Conservation (phyloP, 30 jellyfish, hydroid and myxozoan genomes). For the Hydra vulgaris region DNA sequence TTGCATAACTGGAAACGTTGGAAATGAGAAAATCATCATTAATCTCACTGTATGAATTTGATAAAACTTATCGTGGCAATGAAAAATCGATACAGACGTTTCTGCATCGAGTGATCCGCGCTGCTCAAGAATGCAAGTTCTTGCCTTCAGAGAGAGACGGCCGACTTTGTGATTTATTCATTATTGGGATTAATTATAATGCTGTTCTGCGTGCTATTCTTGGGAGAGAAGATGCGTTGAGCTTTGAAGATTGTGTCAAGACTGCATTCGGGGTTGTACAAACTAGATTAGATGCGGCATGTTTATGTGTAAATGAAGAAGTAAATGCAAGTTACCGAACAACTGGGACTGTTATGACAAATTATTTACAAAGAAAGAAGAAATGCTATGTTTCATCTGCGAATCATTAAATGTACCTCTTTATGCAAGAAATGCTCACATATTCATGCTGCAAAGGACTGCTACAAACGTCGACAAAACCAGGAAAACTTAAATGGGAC, state of each 20-base stretch:
- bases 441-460: background rate
- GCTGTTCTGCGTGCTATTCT: background rate
- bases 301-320: background rate
- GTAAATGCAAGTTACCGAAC: background rate
- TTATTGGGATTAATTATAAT: background rate
- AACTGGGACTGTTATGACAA: background rate
- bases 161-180: background rate
- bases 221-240: background rate
- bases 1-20: background rate
- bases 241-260: background rate
- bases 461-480: background rate
- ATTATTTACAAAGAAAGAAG: background rate
- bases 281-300: background rate
- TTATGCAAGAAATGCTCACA: background rate
- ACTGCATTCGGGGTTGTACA: background rate
- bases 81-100: background rate
- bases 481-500: background rate
- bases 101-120: background rate
- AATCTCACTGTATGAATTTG: background rate
- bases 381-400: background rate
- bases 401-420: background rate
- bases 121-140: background rate
- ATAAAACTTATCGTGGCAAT: background rate
- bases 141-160: background rate
- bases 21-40: background rate